Conservation (phyloP, 2,113 vertebrate species). For the Serinus canaria region DNA sequence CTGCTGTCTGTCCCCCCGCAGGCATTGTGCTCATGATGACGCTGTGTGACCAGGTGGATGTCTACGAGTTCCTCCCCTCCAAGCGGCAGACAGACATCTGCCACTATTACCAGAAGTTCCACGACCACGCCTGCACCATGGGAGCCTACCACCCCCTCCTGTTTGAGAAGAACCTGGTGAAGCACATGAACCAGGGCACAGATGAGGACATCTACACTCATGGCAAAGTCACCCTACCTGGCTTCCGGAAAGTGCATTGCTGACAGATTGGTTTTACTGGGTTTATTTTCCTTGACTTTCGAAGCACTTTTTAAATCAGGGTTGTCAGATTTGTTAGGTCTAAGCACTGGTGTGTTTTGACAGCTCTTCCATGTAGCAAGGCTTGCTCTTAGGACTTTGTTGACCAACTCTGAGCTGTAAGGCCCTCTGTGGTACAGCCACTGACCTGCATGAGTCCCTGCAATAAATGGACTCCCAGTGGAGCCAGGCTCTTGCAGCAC, state of each 20-base stretch:
- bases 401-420: neutral
- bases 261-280: neutral
- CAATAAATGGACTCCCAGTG: neutral
- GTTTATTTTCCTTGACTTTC: neutral
- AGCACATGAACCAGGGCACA: conserved; percentile 72
- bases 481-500: neutral
- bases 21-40: conserved; percentile 82
- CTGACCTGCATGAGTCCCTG: neutral
- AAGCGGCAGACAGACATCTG: conserved; percentile 76
- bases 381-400: neutral
- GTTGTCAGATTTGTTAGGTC: conserved; percentile 19
- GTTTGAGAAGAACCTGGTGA: conserved; percentile 82
- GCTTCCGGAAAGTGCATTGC: conserved; percentile 66
- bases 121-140: conserved; percentile 76
- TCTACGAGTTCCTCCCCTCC: conserved; percentile 82
- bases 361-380: conserved; percentile 7
- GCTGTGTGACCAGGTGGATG: conserved; percentile 73
- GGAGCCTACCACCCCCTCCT: conserved; percentile 80
- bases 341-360: conserved; percentile 33
- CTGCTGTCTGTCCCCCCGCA: neutral
- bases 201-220: conserved; percentile 70
- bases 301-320: conserved; percentile 54
- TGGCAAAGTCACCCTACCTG: conserved; percentile 74
- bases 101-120: conserved; percentile 75
- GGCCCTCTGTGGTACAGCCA: neutral